Percentiles rank a stretch among this genome's conserved stretches.
phyloP scores from a whole-genome alignment of 2,888 invertebrate species.

The Lysandra bellargus region DNA sequence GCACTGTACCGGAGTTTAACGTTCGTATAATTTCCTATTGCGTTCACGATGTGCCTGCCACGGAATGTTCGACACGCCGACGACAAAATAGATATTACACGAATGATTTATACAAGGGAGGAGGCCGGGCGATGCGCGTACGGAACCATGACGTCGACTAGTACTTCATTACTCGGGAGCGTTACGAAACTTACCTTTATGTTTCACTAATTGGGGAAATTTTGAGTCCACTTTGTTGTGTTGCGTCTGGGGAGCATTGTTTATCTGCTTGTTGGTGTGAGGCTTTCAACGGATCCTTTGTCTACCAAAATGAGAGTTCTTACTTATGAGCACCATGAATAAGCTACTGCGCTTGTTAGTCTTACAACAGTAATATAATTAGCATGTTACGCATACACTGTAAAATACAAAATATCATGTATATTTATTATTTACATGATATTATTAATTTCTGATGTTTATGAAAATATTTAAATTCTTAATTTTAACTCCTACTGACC shows the following conservation, averaged over 20 bases:
- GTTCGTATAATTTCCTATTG: conserved; percentile 73
- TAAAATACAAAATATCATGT: no score
- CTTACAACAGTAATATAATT: neutral
- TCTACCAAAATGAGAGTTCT: neutral
- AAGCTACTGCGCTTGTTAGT: neutral
- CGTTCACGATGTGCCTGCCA: conserved; percentile 64
- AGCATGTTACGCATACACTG: no score
- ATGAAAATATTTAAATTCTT: no score
- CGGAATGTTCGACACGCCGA: conserved; percentile 50
- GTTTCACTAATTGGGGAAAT: conserved; percentile 13
- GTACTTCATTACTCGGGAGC: neutral
- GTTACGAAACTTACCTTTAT: neutral
- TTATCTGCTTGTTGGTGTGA: neutral
- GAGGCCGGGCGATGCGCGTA: neutral
- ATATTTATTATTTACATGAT: no score
- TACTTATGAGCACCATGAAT: neutral
- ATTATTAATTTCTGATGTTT: no score
- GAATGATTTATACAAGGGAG: conserved; percentile 20
- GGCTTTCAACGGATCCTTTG: neutral
- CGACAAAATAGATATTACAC: conserved; percentile 28
- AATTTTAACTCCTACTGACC: no score
- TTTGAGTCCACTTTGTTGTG: neutral
- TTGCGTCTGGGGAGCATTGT: neutral
- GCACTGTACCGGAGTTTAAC: conserved; percentile 74
- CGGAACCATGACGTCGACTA: neutral